Conservation (phyloP, 2,113 vertebrate species). For the Psittacus erithacus region DNA sequence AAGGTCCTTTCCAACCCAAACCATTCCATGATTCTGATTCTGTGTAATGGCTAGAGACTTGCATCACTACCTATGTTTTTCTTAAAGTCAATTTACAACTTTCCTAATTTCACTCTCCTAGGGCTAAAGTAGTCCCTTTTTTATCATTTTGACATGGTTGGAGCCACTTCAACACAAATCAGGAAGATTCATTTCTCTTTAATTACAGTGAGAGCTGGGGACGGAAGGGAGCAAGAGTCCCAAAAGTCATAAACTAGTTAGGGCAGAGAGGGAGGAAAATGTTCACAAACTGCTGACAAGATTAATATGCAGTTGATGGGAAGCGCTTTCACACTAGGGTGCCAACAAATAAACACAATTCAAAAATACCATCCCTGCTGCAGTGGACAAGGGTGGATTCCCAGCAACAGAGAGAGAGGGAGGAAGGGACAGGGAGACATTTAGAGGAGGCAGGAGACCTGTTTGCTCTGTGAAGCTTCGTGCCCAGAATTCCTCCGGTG, state of each 20-base stretch:
- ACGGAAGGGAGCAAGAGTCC: slow-evolving; percentile 41
- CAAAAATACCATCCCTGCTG: slow-evolving; percentile 77
- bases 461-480: slow-evolving; percentile 57
- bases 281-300: slow-evolving; percentile 84
- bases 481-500: slow-evolving; percentile 78
- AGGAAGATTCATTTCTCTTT: not conserved
- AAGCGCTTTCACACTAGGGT: slow-evolving; percentile 87
- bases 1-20: not conserved
- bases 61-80: not conserved
- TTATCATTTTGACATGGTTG: not conserved
- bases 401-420: slow-evolving; percentile 21
- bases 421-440: not conserved
- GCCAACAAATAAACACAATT: slow-evolving; percentile 98
- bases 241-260: slow-evolving; percentile 73
- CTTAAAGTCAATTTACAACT: not conserved
- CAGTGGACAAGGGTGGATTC: slow-evolving; percentile 54
- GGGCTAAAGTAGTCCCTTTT: not conserved
- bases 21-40: not conserved
- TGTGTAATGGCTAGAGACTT: not conserved
- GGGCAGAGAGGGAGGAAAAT: slow-evolving; percentile 69
- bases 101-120: not conserved
- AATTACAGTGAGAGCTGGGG: slow-evolving; percentile 31
- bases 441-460: not conserved
- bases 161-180: not conserved
- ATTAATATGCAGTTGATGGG: slow-evolving; percentile 92